These are phyloP conservation scores for Colaptes auratus DNA, from an alignment of 2,113 vertebrate species.

Conservation along the genomic window DNA sequence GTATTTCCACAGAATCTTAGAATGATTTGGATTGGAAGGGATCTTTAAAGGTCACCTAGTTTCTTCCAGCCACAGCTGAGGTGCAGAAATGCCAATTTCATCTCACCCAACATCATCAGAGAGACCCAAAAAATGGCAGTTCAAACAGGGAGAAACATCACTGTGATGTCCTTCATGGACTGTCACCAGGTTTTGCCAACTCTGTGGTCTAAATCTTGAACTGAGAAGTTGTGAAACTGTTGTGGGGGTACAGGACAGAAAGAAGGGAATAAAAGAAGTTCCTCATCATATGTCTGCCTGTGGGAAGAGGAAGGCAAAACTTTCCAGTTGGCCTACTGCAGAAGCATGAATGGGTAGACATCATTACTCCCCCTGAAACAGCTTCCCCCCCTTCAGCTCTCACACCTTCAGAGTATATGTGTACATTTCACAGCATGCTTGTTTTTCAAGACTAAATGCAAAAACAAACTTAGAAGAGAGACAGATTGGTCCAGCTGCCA, in stretches of 20 bases:
- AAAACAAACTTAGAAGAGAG: neutral
- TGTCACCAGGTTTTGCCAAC: neutral
- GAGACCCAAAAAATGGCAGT: neutral
- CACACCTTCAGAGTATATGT: neutral
- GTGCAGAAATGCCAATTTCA: neutral
- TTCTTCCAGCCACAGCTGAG: neutral
- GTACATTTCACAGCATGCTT: neutral
- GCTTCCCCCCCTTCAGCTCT: neutral
- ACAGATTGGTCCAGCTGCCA: neutral
- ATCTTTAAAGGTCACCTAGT: neutral
- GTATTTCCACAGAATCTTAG: neutral
- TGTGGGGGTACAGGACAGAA: neutral
- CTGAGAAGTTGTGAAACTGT: neutral
- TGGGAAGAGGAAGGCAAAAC: neutral
- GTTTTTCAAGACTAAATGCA: neutral
- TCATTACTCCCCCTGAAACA: neutral
- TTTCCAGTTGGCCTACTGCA: neutral
- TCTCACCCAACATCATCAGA: neutral
- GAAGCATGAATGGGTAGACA: neutral
- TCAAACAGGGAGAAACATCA: neutral
- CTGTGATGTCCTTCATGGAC: neutral
- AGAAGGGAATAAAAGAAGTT: neutral
- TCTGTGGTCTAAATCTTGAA: neutral
- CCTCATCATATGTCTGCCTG: neutral
- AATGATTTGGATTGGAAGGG: neutral